Evolutionary conservation across 2,888 invertebrate genomes (phyloP).

Genomic region (Junonia oenone): DNA sequence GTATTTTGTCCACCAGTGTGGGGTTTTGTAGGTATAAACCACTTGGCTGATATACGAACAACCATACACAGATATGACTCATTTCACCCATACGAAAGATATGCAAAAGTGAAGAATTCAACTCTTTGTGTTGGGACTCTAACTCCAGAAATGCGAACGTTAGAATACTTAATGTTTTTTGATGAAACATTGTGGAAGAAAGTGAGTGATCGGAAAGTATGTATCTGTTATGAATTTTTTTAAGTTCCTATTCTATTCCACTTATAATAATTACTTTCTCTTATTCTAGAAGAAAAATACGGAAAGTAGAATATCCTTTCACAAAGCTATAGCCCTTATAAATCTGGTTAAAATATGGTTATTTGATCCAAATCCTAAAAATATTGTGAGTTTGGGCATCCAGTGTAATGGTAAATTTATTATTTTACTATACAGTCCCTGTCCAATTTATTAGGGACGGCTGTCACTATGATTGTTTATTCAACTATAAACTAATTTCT

Average conservation of each 20-base stretch:
- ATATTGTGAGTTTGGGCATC: constrained; percentile 76
- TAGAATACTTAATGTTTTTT: constrained; percentile 71
- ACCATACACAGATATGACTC: constrained; percentile 69
- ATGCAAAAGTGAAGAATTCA: constrained; percentile 66
- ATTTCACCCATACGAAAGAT: constrained; percentile 72
- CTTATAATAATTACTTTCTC: too few species aligned
- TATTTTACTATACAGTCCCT: too few species aligned
- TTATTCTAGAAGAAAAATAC: constrained; percentile 34
- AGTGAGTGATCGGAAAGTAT: constrained; percentile 56
- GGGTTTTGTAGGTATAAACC: constrained; percentile 80
- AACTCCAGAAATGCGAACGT: constrained; percentile 71
- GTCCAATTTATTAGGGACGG: too few species aligned
- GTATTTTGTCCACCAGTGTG: constrained; percentile 82
- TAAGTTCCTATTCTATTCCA: too few species aligned
- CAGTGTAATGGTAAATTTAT: constrained; percentile 66
- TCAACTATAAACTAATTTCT: too few species aligned
- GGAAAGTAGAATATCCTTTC: constrained; percentile 34
- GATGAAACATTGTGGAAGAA: constrained; percentile 56
- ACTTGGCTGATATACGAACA: constrained; percentile 75
- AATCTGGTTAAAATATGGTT: constrained; percentile 76
- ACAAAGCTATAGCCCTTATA: constrained; percentile 58
- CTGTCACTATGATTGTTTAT: too few species aligned
- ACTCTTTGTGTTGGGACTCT: constrained; percentile 71
- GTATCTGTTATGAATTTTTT: too few species aligned
- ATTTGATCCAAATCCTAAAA: constrained; percentile 47